These are phyloP conservation scores for Diorhabda carinulata DNA, from an alignment of 1,140 invertebrate genomes.

Conservation along the genomic window DNA sequence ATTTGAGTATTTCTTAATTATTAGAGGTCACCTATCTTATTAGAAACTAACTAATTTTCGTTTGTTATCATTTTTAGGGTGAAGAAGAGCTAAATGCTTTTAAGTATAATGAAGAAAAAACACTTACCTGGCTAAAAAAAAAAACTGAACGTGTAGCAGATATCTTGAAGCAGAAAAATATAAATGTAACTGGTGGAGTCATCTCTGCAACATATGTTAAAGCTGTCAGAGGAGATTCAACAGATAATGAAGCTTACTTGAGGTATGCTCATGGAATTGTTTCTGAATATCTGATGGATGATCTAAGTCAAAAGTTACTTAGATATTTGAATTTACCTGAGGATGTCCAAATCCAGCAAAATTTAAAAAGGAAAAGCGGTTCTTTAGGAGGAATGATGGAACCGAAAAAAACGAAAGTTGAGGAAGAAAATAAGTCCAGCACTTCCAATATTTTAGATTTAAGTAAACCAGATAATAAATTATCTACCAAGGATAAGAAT, in stretches of 20 bases:
- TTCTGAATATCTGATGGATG: slow-evolving; percentile 64
- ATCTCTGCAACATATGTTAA: slow-evolving; percentile 67
- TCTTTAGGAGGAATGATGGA: slow-evolving; percentile 5
- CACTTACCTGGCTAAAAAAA: slow-evolving; percentile 65
- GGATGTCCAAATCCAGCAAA: slow-evolving; percentile 49
- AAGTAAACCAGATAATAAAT: slow-evolving; percentile 38
- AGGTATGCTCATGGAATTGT: slow-evolving; percentile 67
- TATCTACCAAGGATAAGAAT: slow-evolving; percentile 63
- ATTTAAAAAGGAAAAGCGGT: slow-evolving; percentile 57
- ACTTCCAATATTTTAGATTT: slow-evolving; percentile 39
- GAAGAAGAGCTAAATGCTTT: slow-evolving; percentile 66
- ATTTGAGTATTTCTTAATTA: too few species aligned
- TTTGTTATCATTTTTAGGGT: slow-evolving; percentile 46
- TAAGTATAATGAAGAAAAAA: slow-evolving; percentile 74
- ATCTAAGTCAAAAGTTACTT: slow-evolving; percentile 58
- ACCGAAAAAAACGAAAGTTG: slow-evolving; percentile 47
- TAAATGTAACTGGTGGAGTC: slow-evolving; percentile 63
- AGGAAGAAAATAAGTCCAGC: slow-evolving; percentile 35
- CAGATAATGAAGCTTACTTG: slow-evolving; percentile 57
- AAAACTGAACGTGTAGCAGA: slow-evolving; percentile 62
- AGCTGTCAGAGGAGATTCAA: slow-evolving; percentile 31
- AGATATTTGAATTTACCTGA: slow-evolving; percentile 60
- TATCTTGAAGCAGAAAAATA: slow-evolving; percentile 62
- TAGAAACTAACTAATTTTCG: background rate
- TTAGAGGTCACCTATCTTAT: too few species aligned